Evolutionary conservation across 2,797 vertebrate genomes (phyloP).

Genomic region (Trachurus trachurus): DNA sequence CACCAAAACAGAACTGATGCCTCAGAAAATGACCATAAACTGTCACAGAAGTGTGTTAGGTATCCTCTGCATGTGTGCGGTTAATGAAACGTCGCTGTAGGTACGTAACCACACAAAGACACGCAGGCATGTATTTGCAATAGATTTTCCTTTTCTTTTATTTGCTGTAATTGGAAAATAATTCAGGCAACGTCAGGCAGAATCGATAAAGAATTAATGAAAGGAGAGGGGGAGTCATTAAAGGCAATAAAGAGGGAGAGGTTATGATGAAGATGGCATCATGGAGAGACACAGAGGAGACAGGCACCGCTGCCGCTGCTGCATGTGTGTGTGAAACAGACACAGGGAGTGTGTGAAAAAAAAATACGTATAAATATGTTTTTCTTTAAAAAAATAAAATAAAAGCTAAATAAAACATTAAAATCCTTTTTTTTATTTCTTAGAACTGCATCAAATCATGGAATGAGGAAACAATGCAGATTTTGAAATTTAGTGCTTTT

Average conservation of each 20-base stretch:
- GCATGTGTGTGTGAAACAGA: constrained; percentile 10
- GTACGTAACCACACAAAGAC: constrained; percentile 24
- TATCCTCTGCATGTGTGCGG: background rate
- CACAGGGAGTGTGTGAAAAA: constrained; percentile 4
- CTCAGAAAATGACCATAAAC: constrained; percentile 9
- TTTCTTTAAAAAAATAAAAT: background rate
- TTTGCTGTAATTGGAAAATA: constrained; percentile 89
- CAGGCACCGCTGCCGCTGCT: constrained; percentile 52
- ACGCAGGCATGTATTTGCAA: constrained; percentile 64
- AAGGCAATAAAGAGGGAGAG: constrained; percentile 87
- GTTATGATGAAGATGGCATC: constrained; percentile 88
- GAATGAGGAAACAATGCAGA: background rate
- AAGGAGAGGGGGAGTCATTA: constrained; percentile 88
- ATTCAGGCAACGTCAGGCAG: constrained; percentile 85
- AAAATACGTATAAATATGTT: constrained; percentile 1
- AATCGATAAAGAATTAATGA: constrained; percentile 91
- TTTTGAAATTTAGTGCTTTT: background rate
- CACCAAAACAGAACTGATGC: constrained; percentile 24
- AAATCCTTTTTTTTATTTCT: background rate
- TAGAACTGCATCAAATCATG: background rate
- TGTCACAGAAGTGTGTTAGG: background rate
- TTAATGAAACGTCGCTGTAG: constrained; percentile 22
- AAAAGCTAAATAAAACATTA: constrained; percentile 25
- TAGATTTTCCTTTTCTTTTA: constrained; percentile 81
- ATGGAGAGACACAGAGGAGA: constrained; percentile 81